phyloP scores from a whole-genome alignment of 2,797 vertebrate species.

The Tympanoctomys barrerae region DNA sequence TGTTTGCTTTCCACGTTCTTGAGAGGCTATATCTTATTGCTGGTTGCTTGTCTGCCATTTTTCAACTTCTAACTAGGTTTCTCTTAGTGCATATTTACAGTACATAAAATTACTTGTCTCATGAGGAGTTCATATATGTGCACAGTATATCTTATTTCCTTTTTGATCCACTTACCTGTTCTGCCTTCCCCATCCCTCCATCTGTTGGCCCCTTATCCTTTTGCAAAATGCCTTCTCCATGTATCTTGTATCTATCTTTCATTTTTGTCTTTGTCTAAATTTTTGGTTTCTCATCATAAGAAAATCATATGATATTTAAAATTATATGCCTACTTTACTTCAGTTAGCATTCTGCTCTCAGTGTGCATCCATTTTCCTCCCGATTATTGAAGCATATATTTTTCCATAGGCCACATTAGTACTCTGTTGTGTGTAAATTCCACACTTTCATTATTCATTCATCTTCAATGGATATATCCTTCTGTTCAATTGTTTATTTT shows the following conservation, averaged over 20 bases:
- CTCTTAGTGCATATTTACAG: not conserved
- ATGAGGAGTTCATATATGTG: not conserved
- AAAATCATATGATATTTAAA: not conserved
- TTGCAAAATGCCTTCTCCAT: not conserved
- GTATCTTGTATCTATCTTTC: not conserved
- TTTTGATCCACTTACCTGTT: not conserved
- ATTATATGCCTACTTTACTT: not conserved
- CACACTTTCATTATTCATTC: not conserved
- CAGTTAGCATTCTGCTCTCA: not conserved
- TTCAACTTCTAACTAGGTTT: not conserved
- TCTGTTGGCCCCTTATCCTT: not conserved
- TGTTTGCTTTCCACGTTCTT: not conserved
- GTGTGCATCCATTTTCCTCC: not conserved
- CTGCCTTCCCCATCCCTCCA: not conserved
- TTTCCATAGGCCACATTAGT: not conserved
- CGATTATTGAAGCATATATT: not conserved
- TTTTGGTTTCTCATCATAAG: not conserved
- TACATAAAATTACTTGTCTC: not conserved
- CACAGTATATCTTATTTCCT: too few species aligned
- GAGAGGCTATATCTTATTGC: not conserved
- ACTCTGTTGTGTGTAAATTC: not conserved
- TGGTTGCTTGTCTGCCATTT: not conserved
- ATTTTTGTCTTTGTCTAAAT: not conserved
- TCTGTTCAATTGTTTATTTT: slow-evolving; percentile 51
- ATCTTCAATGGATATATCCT: not conserved